These are phyloP conservation scores for Callinectes sapidus DNA, from an alignment of 2,888 invertebrate genomes.

Conservation along the genomic window DNA sequence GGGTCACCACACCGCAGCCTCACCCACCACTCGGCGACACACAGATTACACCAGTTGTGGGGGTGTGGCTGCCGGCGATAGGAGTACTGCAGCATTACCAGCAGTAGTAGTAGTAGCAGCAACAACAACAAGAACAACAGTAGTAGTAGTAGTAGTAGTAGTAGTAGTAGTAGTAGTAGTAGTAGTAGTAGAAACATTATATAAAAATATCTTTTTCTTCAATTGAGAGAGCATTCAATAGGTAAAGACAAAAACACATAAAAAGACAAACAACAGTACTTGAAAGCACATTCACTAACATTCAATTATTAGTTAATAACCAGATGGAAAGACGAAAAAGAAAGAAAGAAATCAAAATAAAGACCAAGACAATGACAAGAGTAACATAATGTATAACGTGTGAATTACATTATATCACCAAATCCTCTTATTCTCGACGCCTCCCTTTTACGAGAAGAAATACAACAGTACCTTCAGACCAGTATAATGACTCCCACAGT, in stretches of 20 bases:
- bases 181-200: not conserved
- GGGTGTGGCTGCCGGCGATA: not conserved
- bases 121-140: not conserved
- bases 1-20: not conserved
- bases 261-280: too few species aligned
- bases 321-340: not conserved
- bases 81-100: not conserved
- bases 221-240: not conserved
- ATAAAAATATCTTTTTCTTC: not conserved
- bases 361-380: not conserved
- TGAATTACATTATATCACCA: not conserved
- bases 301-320: too few species aligned
- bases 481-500: not conserved
- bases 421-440: not conserved
- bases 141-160: slow-evolving; percentile 23
- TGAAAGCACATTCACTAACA: too few species aligned
- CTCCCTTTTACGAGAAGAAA: not conserved
- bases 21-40: not conserved
- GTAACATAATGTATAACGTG: not conserved
- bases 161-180: slow-evolving; percentile 3
- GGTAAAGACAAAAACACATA: not conserved
- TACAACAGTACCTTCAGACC: not conserved
- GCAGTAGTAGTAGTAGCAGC: not conserved
- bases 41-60: too few species aligned
- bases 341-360: not conserved